Evolutionary conservation across 1,140 invertebrate genomes (phyloP).

Genomic region (Heliconius hermathena): DNA sequence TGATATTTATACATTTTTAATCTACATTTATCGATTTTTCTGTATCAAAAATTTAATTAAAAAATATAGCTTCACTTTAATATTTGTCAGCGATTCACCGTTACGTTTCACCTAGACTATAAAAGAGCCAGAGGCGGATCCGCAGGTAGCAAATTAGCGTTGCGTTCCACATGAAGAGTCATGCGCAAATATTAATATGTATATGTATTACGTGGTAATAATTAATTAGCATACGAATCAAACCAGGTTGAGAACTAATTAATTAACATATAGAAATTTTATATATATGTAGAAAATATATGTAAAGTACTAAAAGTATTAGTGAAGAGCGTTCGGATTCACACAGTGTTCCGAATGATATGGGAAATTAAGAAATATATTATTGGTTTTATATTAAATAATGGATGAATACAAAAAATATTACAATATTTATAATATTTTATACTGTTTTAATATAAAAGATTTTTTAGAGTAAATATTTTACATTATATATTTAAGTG

Average conservation of each 20-base stretch:
- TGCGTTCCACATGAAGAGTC: conserved; percentile 1
- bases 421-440: too few species aligned
- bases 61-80: not conserved
- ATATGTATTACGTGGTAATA: conserved; percentile 6
- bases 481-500: too few species aligned
- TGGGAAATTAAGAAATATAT: too few species aligned
- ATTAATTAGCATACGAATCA: conserved; percentile 8
- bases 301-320: not conserved
- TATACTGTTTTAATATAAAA: too few species aligned
- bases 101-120: not conserved
- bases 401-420: too few species aligned
- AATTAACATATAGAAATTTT: not conserved
- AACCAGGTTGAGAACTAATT: conserved; percentile 7
- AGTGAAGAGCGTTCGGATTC: not conserved
- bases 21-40: too few species aligned
- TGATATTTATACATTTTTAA: too few species aligned
- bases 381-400: too few species aligned
- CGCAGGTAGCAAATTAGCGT: conserved; percentile 3
- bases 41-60: too few species aligned
- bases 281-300: not conserved
- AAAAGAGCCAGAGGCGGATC: conserved; percentile 8
- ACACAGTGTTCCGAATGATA: not conserved
- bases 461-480: too few species aligned
- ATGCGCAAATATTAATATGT: conserved; percentile 8
- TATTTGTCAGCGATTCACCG: not conserved